Percentiles rank a stretch among this genome's conserved stretches.
Evolutionary conservation across 2,888 invertebrate genomes (phyloP).

Genomic region (Diloba caeruleocephala): DNA sequence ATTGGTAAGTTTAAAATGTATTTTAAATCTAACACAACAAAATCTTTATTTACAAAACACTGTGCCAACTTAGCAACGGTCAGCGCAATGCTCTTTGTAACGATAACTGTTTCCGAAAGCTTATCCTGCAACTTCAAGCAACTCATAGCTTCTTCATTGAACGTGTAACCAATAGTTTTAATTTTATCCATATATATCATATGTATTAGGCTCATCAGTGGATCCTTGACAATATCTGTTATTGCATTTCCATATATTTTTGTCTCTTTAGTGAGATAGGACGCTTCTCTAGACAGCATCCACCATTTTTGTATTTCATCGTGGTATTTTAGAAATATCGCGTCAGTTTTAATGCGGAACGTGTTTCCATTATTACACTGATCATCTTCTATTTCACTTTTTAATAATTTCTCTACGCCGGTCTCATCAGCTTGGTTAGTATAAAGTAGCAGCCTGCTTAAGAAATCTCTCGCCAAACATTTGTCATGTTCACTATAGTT

Average conservation of each 20-base stretch:
- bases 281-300: conserved; percentile 10
- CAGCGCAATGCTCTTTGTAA: conserved; percentile 3
- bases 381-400: conserved; percentile 19
- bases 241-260: conserved; percentile 12
- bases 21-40: conserved; percentile 11
- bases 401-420: conserved; percentile 19
- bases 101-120: not conserved
- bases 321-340: conserved; percentile 35
- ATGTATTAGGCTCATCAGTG: conserved; percentile 18
- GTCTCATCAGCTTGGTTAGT: conserved; percentile 23
- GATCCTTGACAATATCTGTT: conserved; percentile 11
- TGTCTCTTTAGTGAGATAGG: conserved; percentile 3
- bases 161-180: conserved; percentile 11
- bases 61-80: conserved; percentile 24
- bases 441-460: conserved; percentile 26
- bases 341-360: conserved; percentile 16
- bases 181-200: conserved; percentile 3
- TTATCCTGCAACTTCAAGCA: conserved; percentile 1
- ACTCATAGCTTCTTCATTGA: conserved; percentile 1
- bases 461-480: conserved; percentile 20
- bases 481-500: conserved; percentile 7
- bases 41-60: conserved; percentile 3
- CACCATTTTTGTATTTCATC: conserved; percentile 44
- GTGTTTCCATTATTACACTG: not conserved
- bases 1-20: conserved; percentile 3